Percentiles rank a stretch among this genome's conserved stretches.
Conservation (phyloP, 2,113 vertebrate genomes). For the Xyliphius kryptos region DNA sequence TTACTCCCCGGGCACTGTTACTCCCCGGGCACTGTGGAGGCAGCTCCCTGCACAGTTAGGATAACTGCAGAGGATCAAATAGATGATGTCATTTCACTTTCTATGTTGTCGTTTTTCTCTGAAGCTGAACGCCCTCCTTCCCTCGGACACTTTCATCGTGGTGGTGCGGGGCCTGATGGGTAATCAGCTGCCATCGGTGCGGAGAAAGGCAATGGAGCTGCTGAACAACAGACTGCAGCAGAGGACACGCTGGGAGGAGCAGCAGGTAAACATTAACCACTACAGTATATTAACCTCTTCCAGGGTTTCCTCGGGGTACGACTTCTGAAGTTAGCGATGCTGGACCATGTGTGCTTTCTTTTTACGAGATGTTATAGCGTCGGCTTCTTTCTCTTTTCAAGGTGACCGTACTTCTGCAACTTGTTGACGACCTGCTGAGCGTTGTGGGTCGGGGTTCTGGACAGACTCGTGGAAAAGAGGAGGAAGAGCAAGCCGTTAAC, state of each 20-base stretch:
- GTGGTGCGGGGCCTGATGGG: constrained; percentile 81
- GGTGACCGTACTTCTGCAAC: constrained; percentile 72
- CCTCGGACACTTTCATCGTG: constrained; percentile 82
- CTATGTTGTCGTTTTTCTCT: too few relatives aligned
- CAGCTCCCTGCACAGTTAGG: too few relatives aligned
- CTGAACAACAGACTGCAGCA: constrained; percentile 91
- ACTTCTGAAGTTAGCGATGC: too few relatives aligned
- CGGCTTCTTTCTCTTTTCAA: too few relatives aligned
- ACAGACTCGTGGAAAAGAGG: constrained; percentile 37
- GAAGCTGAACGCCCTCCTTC: constrained; percentile 86
- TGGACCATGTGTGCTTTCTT: too few relatives aligned
- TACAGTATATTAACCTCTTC: too few relatives aligned
- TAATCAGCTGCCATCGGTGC: constrained; percentile 76
- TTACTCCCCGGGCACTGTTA: too few relatives aligned
- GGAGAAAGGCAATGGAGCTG: constrained; percentile 92
- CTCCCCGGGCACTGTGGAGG: too few relatives aligned
- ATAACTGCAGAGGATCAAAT: too few relatives aligned
- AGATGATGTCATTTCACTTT: too few relatives aligned
- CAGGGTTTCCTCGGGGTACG: too few relatives aligned
- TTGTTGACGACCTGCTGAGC: constrained; percentile 71
- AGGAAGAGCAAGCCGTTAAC: constrained; percentile 82
- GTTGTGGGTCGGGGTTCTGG: constrained; percentile 66
- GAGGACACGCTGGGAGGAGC: constrained; percentile 66
- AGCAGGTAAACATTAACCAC: constrained; percentile 64
- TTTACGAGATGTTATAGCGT: too few relatives aligned